A percentile compares a stretch with the other conserved stretches of the same genome.
Conservation (phyloP, 1,140 invertebrate genomes). For the Drosophila ficusphila region DNA sequence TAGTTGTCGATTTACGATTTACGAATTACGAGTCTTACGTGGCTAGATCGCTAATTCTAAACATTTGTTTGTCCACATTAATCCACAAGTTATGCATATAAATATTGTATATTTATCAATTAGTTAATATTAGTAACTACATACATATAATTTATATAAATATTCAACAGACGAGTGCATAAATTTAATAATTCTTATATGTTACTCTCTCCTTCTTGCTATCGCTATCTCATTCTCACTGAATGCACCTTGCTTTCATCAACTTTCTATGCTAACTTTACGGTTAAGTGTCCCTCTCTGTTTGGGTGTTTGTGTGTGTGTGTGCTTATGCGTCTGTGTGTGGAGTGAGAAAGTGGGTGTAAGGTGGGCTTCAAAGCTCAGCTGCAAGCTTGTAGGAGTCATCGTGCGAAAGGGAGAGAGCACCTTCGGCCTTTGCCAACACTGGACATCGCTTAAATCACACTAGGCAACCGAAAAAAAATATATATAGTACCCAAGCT, state of each 20-base stretch:
- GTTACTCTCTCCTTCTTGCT: slow-evolving; percentile 8
- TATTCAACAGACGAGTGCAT: slow-evolving; percentile 79
- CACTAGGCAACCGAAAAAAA: slow-evolving; percentile 19
- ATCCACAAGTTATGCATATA: slow-evolving; percentile 47
- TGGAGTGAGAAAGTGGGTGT: slow-evolving; percentile 47
- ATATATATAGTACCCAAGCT: not conserved
- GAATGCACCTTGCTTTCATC: slow-evolving; percentile 6
- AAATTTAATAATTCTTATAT: slow-evolving; percentile 74
- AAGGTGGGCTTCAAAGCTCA: slow-evolving; percentile 78
- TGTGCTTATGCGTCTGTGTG: slow-evolving; percentile 42
- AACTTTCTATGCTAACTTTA: slow-evolving; percentile 36
- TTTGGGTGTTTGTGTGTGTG: slow-evolving; percentile 9
- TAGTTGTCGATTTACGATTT: slow-evolving; percentile 40
- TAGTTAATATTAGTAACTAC: slow-evolving; percentile 76
- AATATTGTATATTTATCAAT: slow-evolving; percentile 64
- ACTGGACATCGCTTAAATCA: slow-evolving; percentile 17
- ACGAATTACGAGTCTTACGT: slow-evolving; percentile 39
- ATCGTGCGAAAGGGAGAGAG: slow-evolving; percentile 43
- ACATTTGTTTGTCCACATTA: slow-evolving; percentile 40
- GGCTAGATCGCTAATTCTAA: slow-evolving; percentile 38
- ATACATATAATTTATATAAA: slow-evolving; percentile 62
- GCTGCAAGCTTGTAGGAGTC: slow-evolving; percentile 58
- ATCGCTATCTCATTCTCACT: slow-evolving; percentile 12
- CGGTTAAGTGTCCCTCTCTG: slow-evolving; percentile 24
- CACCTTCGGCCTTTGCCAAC: slow-evolving; percentile 33